Evolutionary conservation across 2,797 vertebrate species (phyloP), one percentile per base, ranked within the genome.

Genomic region (Gambusia yucatana): DNA sequence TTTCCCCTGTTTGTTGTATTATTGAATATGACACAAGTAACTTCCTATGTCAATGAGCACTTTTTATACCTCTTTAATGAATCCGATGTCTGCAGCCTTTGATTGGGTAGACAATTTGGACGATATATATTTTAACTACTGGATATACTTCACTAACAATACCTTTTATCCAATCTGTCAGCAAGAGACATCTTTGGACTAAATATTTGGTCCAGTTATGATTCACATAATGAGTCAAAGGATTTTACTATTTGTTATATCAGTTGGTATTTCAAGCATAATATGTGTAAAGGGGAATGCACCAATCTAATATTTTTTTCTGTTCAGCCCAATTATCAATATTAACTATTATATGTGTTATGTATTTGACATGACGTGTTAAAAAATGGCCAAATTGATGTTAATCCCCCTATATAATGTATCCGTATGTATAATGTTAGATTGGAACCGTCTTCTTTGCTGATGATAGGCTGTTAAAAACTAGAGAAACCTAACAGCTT

Each of bases 11-110:
- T 78, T 47, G 52, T 67, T 4, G 20, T 52, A 55, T 77, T 73
- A 73, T 84, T 82, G 5, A 41, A 78, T 65, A 20, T 11, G 76
- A 77, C 57, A 77, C 55, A 72, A 6, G 47, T 77, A 61, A 77
- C 73, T 44, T 39, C 47, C 72, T 48, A 9, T 72, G 65, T 30
- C 65, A 79, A 61, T 75, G 70, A 65, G 47, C 41, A 50, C 43
- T 63, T 83, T 36, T 57, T 78, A 77, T 75, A 39, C 46, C 67
- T 80, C 44, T n/a, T 25, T 20, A 20, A 22, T 65, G 6, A 48
- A 52, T 77, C 50, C n/a, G 44, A 63, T 73, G n/a, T 22, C 72
- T 79, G 72, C 61, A 52, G 71, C 7, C 3, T 55, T 55, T 63
- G n/a, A 28, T n/a, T 28, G n/a, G 5, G 11, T 11, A 28, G n/a